These are phyloP conservation scores for Gasterosteus nipponicus DNA, from an alignment of 2,113 vertebrate genomes.

Conservation along the genomic window DNA sequence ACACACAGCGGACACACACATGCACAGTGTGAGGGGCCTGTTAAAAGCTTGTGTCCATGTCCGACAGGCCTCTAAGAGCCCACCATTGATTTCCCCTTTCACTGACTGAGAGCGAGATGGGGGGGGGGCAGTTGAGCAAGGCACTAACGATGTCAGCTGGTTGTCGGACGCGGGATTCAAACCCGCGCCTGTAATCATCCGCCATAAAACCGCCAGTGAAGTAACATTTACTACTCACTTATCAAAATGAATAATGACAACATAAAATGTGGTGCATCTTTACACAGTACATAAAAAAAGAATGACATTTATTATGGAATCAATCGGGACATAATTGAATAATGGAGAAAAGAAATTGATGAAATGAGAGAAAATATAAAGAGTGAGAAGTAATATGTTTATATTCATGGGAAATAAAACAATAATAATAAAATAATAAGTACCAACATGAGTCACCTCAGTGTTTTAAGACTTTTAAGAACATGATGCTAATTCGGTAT, in stretches of 20 bases:
- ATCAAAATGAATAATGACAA: neutral
- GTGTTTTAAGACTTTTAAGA: no score
- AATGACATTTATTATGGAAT: no score
- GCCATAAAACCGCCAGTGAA: neutral
- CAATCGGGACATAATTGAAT: no score
- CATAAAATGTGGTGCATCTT: neutral
- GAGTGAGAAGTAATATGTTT: no score
- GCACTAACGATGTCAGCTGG: constrained; percentile 32
- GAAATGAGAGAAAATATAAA: no score
- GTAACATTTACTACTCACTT: neutral
- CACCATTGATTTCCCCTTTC: constrained; percentile 57
- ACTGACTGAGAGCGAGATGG: constrained; percentile 19
- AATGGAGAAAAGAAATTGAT: no score
- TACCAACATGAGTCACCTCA: no score
- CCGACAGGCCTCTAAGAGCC: constrained; percentile 70
- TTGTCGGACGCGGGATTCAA: neutral
- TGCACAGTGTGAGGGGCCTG: constrained; percentile 58
- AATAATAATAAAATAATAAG: no score
- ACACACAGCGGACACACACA: constrained; percentile 29
- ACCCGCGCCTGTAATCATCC: neutral
- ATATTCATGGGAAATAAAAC: no score
- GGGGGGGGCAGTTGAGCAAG: constrained; percentile 39
- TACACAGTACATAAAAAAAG: neutral
- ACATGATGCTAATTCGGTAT: no score
- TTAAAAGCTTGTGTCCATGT: constrained; percentile 71